Conservation (phyloP, 1,140 invertebrate species). For the Chrysoperla carnea region DNA sequence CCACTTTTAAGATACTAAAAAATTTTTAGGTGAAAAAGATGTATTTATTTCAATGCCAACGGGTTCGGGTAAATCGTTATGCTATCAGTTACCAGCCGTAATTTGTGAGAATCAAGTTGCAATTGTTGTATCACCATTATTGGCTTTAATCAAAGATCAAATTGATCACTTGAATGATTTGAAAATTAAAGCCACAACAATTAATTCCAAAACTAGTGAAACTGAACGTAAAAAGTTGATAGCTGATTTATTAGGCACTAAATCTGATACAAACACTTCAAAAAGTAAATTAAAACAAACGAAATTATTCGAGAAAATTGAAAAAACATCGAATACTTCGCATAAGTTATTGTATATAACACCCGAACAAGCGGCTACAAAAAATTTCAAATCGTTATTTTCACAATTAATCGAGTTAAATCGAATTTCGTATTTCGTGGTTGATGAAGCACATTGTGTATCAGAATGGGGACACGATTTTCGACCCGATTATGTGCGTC, state of each 20-base stretch:
- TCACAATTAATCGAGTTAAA: slow-evolving; percentile 40
- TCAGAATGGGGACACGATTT: slow-evolving; percentile 98
- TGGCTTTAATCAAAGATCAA: slow-evolving; percentile 78
- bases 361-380: slow-evolving; percentile 73
- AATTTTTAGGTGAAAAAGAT: slow-evolving; percentile 45
- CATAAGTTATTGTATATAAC: slow-evolving; percentile 82
- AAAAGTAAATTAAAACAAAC: background rate
- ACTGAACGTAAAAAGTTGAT: slow-evolving; percentile 57
- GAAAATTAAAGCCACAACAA: slow-evolving; percentile 62
- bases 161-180: slow-evolving; percentile 46
- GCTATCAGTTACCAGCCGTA: slow-evolving; percentile 83
- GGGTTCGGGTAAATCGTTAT: slow-evolving; percentile 89
- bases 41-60: slow-evolving; percentile 81
- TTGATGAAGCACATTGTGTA: slow-evolving; percentile 97
- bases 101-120: slow-evolving; percentile 51
- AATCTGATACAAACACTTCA: slow-evolving; percentile 24
- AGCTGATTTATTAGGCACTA: slow-evolving; percentile 48
- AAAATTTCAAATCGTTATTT: slow-evolving; percentile 47
- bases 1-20: background rate
- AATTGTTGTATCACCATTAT: slow-evolving; percentile 80
- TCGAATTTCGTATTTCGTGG: slow-evolving; percentile 62
- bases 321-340: slow-evolving; percentile 8
- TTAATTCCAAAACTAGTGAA: slow-evolving; percentile 71
- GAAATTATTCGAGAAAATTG: background rate
- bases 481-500: slow-evolving; percentile 80